Evolutionary conservation across 2,797 vertebrate species (phyloP), one percentile per base, ranked within the genome.

Genomic region (Microchirus variegatus): DNA sequence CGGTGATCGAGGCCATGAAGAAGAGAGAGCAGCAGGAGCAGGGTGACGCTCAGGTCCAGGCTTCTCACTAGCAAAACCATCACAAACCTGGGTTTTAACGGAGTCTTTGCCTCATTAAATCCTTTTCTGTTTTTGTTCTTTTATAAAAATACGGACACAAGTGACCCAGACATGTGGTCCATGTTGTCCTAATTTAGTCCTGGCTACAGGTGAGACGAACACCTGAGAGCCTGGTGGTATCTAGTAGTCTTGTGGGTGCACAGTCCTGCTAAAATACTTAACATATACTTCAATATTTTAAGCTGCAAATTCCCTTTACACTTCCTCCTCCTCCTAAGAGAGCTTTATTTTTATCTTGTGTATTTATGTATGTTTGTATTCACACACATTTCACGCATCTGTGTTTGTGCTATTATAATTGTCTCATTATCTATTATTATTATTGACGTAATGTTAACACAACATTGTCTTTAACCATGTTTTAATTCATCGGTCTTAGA

Each of bases 1-100:
- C 96, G 0, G 93, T 96, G 63, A 84, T 97, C 52, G 94, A 98
- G 77, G 95, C 95, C 7, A 89, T 92, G 90, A 94, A 90, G 69
- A 94, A 40, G 59, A 91, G 82, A 63, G 93, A 92, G 40, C 86
- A 73, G 46, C 70, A 62, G 61, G 75, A 85, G 17, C 75, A 85
- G 83, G 76, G 67, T 17, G 78, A 78, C 48, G 51, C 60, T 14
- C 53, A 55, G 5, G 63, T 64, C 14, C 63, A 89, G 50, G 17
- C 45, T 0, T 59, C 75, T 19, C 65, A 70, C 18, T 83, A 83
- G 61, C 50, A 43, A 63, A 14, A 38, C 54, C 31, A 38, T 53
- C 31, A 56, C 54, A 12, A 22, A 53, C 26, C 22, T 49, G 3
- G 38, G 16, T 7, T 5, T 9, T 5, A 17, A 40, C 42, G 53